Evolutionary conservation across 2,888 invertebrate species (phyloP).

Genomic region (Polyploca ridens): DNA sequence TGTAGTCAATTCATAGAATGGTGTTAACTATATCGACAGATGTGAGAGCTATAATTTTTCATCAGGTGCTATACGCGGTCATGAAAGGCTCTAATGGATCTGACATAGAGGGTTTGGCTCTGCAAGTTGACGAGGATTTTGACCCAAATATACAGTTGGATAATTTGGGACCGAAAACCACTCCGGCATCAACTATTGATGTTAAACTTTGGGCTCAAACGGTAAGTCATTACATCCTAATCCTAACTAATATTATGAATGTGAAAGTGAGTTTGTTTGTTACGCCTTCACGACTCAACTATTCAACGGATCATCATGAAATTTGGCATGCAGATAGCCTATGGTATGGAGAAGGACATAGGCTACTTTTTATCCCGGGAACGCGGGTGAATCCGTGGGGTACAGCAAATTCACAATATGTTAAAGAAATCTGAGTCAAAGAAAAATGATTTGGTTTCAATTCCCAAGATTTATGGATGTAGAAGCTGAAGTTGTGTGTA

Average conservation of each 20-base stretch:
- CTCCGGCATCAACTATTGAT: conserved; percentile 73
- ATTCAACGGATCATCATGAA: no score
- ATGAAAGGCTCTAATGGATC: conserved; percentile 82
- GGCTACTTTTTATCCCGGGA: no score
- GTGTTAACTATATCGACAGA: conserved; percentile 17
- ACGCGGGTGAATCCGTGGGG: no score
- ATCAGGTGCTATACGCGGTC: conserved; percentile 85
- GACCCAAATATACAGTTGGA: conserved; percentile 89
- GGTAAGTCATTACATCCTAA: conserved; percentile 51
- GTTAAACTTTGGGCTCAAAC: conserved; percentile 82
- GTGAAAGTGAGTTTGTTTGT: no score
- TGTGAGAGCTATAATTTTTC: conserved; percentile 5
- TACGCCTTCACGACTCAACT: no score
- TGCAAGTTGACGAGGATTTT: conserved; percentile 87
- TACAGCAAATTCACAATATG: no score
- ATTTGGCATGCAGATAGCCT: no score
- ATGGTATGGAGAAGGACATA: no score
- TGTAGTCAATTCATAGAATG: conserved; percentile 15
- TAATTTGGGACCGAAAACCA: conserved; percentile 84
- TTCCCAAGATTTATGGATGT: no score
- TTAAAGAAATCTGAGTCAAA: no score
- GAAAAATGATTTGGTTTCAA: no score
- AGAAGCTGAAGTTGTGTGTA: no score
- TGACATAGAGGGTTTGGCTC: conserved; percentile 80
- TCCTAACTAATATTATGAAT: conserved; percentile 10